These are phyloP conservation scores for Laspeyria flexula DNA, from an alignment of 2,888 invertebrate species.

Conservation along the genomic window DNA sequence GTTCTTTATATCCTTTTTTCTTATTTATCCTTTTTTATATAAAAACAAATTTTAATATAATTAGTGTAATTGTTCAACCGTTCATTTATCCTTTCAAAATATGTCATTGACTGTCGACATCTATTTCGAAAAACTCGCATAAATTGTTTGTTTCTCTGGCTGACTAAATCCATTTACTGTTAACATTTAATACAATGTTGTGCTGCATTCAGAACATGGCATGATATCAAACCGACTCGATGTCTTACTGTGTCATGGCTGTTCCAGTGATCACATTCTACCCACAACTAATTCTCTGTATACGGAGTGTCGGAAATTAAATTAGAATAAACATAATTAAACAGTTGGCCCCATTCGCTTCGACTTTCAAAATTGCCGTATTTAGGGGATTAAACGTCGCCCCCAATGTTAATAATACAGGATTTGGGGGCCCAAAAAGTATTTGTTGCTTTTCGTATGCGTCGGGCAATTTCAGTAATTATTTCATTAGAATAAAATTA, in stretches of 20 bases:
- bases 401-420: slow-evolving; percentile 63
- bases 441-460: slow-evolving; percentile 51
- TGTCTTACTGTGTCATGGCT: not conserved
- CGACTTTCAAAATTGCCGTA: slow-evolving; percentile 69
- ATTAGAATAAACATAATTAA: slow-evolving; percentile 80
- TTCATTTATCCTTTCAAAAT: too few relatives aligned
- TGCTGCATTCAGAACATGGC: too few relatives aligned
- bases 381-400: slow-evolving; percentile 61
- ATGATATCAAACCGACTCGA: not conserved
- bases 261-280: slow-evolving; percentile 6
- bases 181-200: too few relatives aligned
- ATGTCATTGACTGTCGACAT: too few relatives aligned
- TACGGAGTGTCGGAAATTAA: slow-evolving; percentile 69
- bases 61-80: too few relatives aligned
- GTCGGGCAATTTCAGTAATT: slow-evolving; percentile 60
- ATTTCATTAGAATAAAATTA: slow-evolving; percentile 64
- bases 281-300: slow-evolving; percentile 46
- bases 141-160: too few relatives aligned
- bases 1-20: too few relatives aligned
- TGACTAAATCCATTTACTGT: too few relatives aligned
- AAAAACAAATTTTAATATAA: too few relatives aligned
- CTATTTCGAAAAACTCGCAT: too few relatives aligned
- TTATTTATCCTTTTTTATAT: too few relatives aligned
- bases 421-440: slow-evolving; percentile 59
- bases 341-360: slow-evolving; percentile 68